Evolutionary conservation across 2,113 vertebrate genomes (phyloP).

Genomic region (Egretta garzetta): DNA sequence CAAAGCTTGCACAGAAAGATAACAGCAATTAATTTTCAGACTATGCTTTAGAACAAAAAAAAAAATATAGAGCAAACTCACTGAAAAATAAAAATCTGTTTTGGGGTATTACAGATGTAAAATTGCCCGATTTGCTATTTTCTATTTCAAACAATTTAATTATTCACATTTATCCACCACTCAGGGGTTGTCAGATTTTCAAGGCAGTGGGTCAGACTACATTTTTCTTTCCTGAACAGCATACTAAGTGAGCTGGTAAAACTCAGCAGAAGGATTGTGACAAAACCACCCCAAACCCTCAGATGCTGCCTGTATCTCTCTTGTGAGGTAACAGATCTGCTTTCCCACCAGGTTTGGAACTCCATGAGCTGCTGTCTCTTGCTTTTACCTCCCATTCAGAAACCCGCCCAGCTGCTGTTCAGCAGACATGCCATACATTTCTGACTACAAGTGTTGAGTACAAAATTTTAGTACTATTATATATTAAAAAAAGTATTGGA

Average conservation of each 20-base stretch:
- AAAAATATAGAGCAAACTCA: not conserved
- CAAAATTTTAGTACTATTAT: not conserved
- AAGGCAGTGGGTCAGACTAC: not conserved
- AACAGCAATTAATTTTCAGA: not conserved
- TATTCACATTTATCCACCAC: not conserved
- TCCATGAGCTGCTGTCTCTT: not conserved
- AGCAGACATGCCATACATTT: not conserved
- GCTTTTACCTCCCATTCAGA: not conserved
- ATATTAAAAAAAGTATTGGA: not conserved
- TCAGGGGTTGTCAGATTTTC: not conserved
- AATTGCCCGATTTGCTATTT: not conserved
- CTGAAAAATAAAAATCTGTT: not conserved
- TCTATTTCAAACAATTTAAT: not conserved
- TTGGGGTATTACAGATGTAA: not conserved
- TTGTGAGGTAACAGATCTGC: not conserved
- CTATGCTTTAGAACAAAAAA: not conserved
- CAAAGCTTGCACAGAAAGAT: constrained; percentile 69
- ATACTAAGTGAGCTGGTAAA: not conserved
- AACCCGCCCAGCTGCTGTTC: not conserved
- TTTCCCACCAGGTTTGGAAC: not conserved
- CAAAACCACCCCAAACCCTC: not conserved
- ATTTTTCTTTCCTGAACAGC: not conserved
- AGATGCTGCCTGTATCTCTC: not conserved
- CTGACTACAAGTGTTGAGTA: not conserved
- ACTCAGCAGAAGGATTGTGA: not conserved